Evolutionary conservation across 2,888 invertebrate species (phyloP).

Genomic region (Microctonus brassicae): DNA sequence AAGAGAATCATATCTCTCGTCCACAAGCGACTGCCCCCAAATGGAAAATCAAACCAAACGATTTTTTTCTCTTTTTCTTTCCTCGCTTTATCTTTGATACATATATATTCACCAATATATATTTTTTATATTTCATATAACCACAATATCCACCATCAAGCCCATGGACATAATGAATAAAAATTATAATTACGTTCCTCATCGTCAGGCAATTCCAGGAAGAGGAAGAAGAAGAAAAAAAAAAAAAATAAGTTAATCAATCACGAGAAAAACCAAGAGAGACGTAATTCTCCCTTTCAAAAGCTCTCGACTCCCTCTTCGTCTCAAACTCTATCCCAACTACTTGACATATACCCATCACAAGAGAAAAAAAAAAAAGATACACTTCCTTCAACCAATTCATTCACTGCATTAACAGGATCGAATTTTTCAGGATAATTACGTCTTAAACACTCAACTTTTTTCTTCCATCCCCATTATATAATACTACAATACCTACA

Average conservation of each 20-base stretch:
- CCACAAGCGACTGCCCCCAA: constrained; percentile 66
- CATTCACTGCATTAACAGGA: constrained; percentile 36
- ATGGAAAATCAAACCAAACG: constrained; percentile 63
- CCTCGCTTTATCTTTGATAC: constrained; percentile 40
- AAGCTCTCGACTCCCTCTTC: constrained; percentile 19
- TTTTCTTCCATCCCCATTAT: neutral
- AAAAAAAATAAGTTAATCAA: constrained; percentile 67
- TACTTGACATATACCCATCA: neutral
- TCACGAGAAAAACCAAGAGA: constrained; percentile 55
- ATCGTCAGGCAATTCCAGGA: constrained; percentile 50
- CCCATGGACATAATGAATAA: constrained; percentile 63
- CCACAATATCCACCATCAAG: constrained; percentile 17
- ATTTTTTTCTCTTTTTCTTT: constrained; percentile 45
- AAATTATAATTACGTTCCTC: constrained; percentile 69
- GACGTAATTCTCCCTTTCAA: constrained; percentile 31
- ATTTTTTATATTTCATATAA: constrained; percentile 14
- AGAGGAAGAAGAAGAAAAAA: constrained; percentile 40
- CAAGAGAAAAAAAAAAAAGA: neutral
- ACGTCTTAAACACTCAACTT: constrained; percentile 21
- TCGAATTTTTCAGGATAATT: constrained; percentile 38
- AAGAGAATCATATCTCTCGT: constrained; percentile 68
- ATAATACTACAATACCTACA: no score
- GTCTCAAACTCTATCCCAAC: neutral
- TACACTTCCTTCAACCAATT: constrained; percentile 11
- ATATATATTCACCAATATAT: constrained; percentile 47